phyloP scores from a whole-genome alignment of 2,113 vertebrate species.

The Halcyon malimbica region DNA sequence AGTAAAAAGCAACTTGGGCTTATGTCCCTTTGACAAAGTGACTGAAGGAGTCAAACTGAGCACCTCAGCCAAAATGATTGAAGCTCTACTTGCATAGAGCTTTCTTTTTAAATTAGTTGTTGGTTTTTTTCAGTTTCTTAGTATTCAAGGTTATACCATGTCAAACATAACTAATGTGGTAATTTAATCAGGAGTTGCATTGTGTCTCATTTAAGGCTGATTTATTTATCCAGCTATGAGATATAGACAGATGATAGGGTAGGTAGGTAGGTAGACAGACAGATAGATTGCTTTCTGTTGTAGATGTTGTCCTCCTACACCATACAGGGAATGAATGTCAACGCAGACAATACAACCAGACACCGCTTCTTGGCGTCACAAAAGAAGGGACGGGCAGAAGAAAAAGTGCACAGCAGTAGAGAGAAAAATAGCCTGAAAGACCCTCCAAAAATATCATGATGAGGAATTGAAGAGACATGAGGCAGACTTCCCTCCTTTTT shows the following conservation, averaged over 20 bases:
- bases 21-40: background rate
- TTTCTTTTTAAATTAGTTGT: background rate
- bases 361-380: background rate
- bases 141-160: background rate
- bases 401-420: background rate
- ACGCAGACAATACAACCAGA: slow-evolving; percentile 22
- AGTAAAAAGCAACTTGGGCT: slow-evolving; percentile 6
- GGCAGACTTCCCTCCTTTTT: background rate
- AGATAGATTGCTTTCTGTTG: background rate
- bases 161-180: slow-evolving; percentile 11
- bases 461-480: background rate
- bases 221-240: background rate
- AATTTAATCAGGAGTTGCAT: slow-evolving; percentile 17
- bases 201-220: background rate
- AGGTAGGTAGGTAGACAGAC: background rate
- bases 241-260: background rate
- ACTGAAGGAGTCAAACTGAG: background rate
- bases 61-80: background rate
- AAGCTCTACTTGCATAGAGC: background rate
- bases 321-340: background rate
- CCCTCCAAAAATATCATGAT: background rate
- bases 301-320: background rate
- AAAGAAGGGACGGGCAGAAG: background rate
- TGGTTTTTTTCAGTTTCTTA: background rate
- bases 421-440: background rate